Evolutionary conservation across 2,888 invertebrate species (phyloP), one percentile per base, ranked within the genome.

Genomic region (Athalia circularis): DNA sequence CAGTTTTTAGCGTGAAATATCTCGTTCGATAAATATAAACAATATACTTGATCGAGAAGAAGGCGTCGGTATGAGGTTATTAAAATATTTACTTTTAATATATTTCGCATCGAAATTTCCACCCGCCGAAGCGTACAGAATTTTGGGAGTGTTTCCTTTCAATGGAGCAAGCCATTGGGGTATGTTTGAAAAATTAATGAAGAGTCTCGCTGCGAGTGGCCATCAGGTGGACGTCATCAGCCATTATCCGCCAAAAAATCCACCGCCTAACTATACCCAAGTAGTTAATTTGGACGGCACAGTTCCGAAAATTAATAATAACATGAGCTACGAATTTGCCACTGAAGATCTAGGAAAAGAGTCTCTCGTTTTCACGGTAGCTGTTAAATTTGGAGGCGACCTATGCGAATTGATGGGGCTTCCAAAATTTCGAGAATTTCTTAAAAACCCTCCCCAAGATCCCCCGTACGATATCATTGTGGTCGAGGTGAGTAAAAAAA

Each of bases 101-200:
- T 48, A 76, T 8, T 4, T 75, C 57, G 9, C 45, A 77, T 78
- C 0, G 88, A 50, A 43, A n/a, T 47, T 52, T 8, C 15, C 57
- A 29, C 68, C 77, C 3, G 45, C 87, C 48, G 90, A 89, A 3
- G 80, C 80, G 11, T 87, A 90, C 0, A 87, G 86, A 62, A 91
- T 91, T 67, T 84, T 92, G 47, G 91, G 89, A 0, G 85, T 91
- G 0, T 91, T 90, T 80, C 87, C 90, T 1, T 91, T 91, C 80
- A 90, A 91, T 29, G 91, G 90, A 9, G 90, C 87, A 77, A 92
- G 92, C 65, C 92, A 92, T 79, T 90, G 87, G 45, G 90, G 90
- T 86, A 91, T 92, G 88, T 88, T 88, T 76, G 89, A 86, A 45
- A 85, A 90, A 0, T 79, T 92, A 61, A 86, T 90, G 4, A 87